Evolutionary conservation across 2,113 vertebrate genomes (phyloP).

Genomic region (Entelurus aequoreus): DNA sequence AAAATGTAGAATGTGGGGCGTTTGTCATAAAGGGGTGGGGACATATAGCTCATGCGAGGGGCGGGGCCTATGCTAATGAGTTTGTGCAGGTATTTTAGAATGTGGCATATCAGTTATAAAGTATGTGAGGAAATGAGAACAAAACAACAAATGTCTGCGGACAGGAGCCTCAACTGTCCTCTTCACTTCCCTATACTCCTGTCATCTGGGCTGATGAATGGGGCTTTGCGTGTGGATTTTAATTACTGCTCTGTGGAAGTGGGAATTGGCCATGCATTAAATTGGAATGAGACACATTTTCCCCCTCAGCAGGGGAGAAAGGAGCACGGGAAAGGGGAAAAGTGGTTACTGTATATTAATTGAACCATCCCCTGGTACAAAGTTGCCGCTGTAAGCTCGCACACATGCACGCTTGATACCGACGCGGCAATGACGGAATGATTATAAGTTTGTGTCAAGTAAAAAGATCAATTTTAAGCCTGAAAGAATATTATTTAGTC

Average conservation of each 20-base stretch:
- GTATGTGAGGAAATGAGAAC: conserved; percentile 5
- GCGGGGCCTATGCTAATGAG: conserved; percentile 32
- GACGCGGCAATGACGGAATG: not conserved
- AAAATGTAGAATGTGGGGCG: conserved; percentile 53
- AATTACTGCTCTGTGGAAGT: conserved; percentile 69
- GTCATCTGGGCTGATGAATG: conserved; percentile 65
- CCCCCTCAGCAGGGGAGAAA: conserved; percentile 57
- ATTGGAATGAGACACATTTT: conserved; percentile 74
- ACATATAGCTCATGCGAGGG: conserved; percentile 39
- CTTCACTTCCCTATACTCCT: conserved; percentile 31
- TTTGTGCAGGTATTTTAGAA: conserved; percentile 31
- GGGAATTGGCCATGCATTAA: conserved; percentile 75
- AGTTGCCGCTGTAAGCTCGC: conserved; percentile 32
- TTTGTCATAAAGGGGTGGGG: conserved; percentile 31
- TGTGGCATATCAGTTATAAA: not conserved
- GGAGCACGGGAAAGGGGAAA: conserved; percentile 46
- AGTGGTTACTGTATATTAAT: conserved; percentile 66
- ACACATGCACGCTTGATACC: not conserved
- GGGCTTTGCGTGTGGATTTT: conserved; percentile 70
- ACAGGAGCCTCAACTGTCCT: conserved; percentile 28
- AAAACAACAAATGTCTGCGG: conserved; percentile 25
- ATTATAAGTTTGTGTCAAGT: not conserved
- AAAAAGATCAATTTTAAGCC: conserved; percentile 1
- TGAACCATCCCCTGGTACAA: conserved; percentile 52
- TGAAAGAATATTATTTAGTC: not conserved